These are phyloP conservation scores for Arge pagana DNA, from an alignment of 2,888 invertebrate genomes.

Conservation along the genomic window DNA sequence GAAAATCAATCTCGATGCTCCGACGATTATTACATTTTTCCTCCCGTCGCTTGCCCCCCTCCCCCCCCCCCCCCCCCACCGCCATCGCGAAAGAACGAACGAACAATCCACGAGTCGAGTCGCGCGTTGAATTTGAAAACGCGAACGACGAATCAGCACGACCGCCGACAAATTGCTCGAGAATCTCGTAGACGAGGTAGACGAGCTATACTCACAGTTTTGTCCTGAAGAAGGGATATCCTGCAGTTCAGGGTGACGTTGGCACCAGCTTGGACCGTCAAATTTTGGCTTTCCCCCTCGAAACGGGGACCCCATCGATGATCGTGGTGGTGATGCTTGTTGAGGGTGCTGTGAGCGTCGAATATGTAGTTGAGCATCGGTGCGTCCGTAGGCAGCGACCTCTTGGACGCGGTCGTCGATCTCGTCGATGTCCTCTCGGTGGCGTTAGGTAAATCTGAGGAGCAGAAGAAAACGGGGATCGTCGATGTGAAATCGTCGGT, in stretches of 20 bases:
- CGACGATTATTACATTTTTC: too few species aligned
- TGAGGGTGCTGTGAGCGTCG: conserved; percentile 70
- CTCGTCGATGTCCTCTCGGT: conserved; percentile 30
- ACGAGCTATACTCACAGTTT: conserved; percentile 67
- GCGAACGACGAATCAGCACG: too few species aligned
- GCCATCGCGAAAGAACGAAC: too few species aligned
- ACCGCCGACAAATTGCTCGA: too few species aligned
- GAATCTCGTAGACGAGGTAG: background rate
- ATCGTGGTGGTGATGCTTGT: conserved; percentile 69
- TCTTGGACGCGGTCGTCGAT: conserved; percentile 44
- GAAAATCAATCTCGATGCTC: too few species aligned
- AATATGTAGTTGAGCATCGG: conserved; percentile 77
- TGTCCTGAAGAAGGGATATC: conserved; percentile 75
- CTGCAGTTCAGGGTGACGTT: conserved; percentile 75
- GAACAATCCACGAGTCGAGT: too few species aligned
- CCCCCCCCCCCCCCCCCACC: too few species aligned
- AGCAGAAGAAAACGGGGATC: background rate
- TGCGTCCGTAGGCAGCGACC: conserved; percentile 62
- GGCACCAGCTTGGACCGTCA: conserved; percentile 75
- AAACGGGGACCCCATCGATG: conserved; percentile 74
- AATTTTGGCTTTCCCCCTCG: conserved; percentile 71
- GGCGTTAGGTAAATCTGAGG: conserved; percentile 7
- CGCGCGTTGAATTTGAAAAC: too few species aligned
- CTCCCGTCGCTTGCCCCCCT: too few species aligned
- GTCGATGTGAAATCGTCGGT: too few species aligned